phyloP scores from a whole-genome alignment of 2,113 vertebrate genomes.

The Argyrosomus japonicus region DNA sequence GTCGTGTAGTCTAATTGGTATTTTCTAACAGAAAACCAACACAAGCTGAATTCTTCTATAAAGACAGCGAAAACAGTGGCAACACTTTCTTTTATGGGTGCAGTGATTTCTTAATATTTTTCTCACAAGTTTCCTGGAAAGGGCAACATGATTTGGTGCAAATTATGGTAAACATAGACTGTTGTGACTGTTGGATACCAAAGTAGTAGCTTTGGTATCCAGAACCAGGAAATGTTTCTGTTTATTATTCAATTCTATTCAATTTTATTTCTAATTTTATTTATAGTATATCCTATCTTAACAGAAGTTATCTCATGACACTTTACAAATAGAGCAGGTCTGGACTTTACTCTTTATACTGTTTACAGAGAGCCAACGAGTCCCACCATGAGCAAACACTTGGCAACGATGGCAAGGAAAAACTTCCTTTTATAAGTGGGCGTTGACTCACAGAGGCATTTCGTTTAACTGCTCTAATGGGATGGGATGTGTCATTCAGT shows the following conservation, averaged over 20 bases:
- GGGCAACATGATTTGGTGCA: background rate
- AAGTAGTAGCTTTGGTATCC: background rate
- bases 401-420: too few species aligned
- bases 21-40: constrained; percentile 9
- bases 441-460: background rate
- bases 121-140: background rate
- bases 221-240: background rate
- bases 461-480: background rate
- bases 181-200: too few species aligned
- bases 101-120: too few species aligned
- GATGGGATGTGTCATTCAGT: background rate
- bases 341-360: too few species aligned
- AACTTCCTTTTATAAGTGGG: background rate
- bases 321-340: too few species aligned
- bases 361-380: too few species aligned
- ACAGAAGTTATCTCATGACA: too few species aligned
- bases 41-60: background rate
- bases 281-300: too few species aligned
- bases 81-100: too few species aligned
- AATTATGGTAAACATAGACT: background rate
- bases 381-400: too few species aligned
- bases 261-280: too few species aligned
- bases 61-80: background rate
- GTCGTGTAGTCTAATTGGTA: constrained; percentile 6
- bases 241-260: background rate